These are phyloP conservation scores for Megaptera novaeangliae DNA, from an alignment of 2,113 vertebrate genomes.

Conservation along the genomic window DNA sequence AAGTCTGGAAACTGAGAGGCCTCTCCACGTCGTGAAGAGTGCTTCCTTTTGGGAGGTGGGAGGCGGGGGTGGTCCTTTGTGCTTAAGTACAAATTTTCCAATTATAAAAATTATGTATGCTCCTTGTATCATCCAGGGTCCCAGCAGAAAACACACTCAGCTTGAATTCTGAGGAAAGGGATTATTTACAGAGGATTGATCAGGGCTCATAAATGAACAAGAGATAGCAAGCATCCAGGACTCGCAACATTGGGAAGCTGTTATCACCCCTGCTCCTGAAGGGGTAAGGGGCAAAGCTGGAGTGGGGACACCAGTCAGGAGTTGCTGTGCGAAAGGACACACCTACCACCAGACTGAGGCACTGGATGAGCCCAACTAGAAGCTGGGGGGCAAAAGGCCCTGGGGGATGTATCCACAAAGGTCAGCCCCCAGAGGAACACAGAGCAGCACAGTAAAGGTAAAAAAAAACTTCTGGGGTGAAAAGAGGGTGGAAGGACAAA, in stretches of 20 bases:
- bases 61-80: conserved; percentile 7
- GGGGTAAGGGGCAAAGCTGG: neutral
- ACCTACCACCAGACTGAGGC: neutral
- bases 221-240: neutral
- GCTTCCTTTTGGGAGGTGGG: conserved; percentile 43
- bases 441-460: neutral
- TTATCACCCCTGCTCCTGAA: neutral
- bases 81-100: conserved; percentile 41
- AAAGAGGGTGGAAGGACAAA: neutral
- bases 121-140: conserved; percentile 9
- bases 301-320: neutral
- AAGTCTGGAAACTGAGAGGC: conserved; percentile 38
- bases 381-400: neutral
- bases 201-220: neutral
- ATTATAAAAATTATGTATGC: conserved; percentile 25
- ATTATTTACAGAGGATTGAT: neutral
- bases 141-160: neutral
- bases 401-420: too few relatives aligned
- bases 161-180: neutral
- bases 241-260: neutral
- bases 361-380: neutral
- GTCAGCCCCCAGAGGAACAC: neutral
- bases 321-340: neutral
- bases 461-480: neutral
- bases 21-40: conserved; percentile 20